phyloP scores from a whole-genome alignment of 1,140 invertebrate genomes.

The Bombus balteatus region DNA sequence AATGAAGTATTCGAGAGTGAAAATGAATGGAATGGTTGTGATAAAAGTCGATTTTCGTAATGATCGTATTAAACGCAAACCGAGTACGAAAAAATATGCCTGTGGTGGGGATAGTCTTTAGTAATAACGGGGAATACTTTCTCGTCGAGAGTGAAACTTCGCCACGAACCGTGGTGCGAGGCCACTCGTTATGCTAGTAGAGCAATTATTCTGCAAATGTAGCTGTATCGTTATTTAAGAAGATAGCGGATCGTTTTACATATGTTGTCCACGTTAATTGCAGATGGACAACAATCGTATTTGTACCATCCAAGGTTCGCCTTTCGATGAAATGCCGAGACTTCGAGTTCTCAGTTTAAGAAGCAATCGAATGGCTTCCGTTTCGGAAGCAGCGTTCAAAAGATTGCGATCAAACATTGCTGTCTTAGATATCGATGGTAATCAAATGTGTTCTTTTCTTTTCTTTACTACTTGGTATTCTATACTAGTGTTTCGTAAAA shows the following conservation, averaged over 20 bases:
- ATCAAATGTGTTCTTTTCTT: conserved; percentile 42
- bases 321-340: conserved; percentile 92
- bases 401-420: conserved; percentile 91
- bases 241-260: conserved; percentile 58
- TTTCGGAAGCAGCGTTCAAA: conserved; percentile 89
- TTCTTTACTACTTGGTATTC: background rate
- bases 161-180: conserved; percentile 63
- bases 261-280: conserved; percentile 49
- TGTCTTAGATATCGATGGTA: conserved; percentile 92
- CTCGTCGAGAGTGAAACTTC: conserved; percentile 75
- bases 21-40: background rate
- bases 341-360: conserved; percentile 90
- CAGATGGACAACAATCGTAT: conserved; percentile 89
- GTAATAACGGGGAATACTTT: conserved; percentile 70
- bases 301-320: conserved; percentile 87
- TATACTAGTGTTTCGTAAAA: background rate
- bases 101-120: conserved; percentile 34
- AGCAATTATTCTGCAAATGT: conserved; percentile 62
- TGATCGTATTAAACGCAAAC: background rate
- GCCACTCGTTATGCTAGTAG: conserved; percentile 63
- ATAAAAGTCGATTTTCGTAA: conserved; percentile 23
- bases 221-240: conserved; percentile 57
- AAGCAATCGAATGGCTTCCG: conserved; percentile 89
- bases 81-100: background rate
- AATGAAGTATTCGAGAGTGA: background rate